Evolutionary conservation across 2,113 vertebrate genomes (phyloP), one percentile per base, ranked within the genome.

Genomic region (Catharus bicknelli): DNA sequence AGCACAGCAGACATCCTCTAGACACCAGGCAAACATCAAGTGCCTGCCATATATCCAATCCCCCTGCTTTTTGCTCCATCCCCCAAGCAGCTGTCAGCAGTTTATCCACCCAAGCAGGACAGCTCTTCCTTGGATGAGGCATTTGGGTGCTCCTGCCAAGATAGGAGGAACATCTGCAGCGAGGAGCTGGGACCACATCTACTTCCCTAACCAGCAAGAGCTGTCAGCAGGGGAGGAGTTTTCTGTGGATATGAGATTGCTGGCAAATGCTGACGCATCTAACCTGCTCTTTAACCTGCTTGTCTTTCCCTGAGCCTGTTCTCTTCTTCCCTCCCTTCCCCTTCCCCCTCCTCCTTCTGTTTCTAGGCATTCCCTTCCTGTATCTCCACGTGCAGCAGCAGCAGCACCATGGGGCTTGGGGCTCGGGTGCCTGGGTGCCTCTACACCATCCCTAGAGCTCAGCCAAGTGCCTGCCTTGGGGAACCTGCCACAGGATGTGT

Each of bases 301-400:
- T 2, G 0, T 69, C 75, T 25, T 86, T 61, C 26, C 40, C 40
- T 59, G 61, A 78, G 81, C 6, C 43, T 1, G 0, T 9, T 1
- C 19, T 20, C 10, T 42, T 69, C 50, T 50, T 26, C 38, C 22
- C 19, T 45, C 18, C 26, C 17, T 67, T 12, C 18, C 19, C 16
- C 20, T 7, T 42, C 10, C 29, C 34, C 30, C 16, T 82, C 16
- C 20, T 63, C 36, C 23, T 76, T 1, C 30, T 57, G 9, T 13
- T 48, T 64, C 67, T 18, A 22, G n/a, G 50, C 50, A 19, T 64
- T 91, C 23, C 54, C 5, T 79, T 42, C 36, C 27, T 27, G 67
- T 36, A 7, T 57, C 26, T 48, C 30, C 36, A 11, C 0, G 2
- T 42, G 27, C 55, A 54, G 51, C 42, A 53, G 86, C 43, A n/a